Percentiles rank a stretch among this genome's conserved stretches.
Conservation (phyloP, 2,113 vertebrate genomes). For the Baryphthengus martii region DNA sequence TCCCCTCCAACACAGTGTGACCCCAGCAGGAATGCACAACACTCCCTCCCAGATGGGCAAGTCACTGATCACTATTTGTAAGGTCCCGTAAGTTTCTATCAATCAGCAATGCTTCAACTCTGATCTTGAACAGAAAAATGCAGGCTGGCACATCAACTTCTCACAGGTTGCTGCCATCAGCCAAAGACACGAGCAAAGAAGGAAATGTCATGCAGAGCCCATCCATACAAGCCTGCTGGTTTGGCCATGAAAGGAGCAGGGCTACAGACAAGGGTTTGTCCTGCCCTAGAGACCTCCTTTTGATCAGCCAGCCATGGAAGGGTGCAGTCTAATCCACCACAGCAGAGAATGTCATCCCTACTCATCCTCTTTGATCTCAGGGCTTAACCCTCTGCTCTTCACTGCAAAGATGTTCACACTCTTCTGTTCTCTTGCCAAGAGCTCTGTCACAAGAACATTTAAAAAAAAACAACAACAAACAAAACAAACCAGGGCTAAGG, state of each 20-base stretch:
- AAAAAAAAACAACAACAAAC: too few species aligned
- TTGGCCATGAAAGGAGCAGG: not conserved
- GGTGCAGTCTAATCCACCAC: not conserved
- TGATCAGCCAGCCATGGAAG: not conserved
- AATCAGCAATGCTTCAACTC: not conserved
- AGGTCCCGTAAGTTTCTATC: not conserved
- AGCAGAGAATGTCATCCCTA: not conserved
- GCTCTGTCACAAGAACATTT: not conserved
- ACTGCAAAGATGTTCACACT: not conserved
- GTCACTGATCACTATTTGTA: too few species aligned
- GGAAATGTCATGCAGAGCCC: not conserved
- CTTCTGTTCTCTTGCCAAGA: not conserved
- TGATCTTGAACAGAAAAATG: not conserved
- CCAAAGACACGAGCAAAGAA: not conserved
- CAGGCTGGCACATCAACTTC: not conserved
- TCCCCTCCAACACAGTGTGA: not conserved
- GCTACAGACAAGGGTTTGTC: not conserved
- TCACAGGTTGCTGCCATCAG: not conserved
- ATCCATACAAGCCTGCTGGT: accelerated
- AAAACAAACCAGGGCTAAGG: not conserved
- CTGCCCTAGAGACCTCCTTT: not conserved
- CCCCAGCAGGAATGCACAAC: not conserved
- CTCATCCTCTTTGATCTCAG: not conserved
- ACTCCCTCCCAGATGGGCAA: not conserved
- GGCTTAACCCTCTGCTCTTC: not conserved